phyloP scores from a whole-genome alignment of 2,113 vertebrate genomes.

The Ptilonorhynchus violaceus region DNA sequence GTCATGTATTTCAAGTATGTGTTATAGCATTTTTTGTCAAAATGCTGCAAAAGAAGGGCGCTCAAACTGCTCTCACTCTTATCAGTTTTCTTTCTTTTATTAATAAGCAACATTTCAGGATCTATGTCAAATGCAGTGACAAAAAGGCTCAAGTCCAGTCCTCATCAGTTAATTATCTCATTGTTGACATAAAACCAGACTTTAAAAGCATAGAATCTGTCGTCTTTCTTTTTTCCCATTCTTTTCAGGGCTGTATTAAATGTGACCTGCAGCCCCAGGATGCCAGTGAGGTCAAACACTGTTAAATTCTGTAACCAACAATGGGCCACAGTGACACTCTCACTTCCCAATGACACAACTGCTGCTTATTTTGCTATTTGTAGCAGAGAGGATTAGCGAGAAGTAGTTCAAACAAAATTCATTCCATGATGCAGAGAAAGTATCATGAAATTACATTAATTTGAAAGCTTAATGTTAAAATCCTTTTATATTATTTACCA shows the following conservation, averaged over 20 bases:
- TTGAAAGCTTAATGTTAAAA: background rate
- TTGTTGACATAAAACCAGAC: background rate
- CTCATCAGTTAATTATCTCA: background rate
- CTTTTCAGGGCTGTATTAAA: background rate
- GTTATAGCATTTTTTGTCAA: background rate
- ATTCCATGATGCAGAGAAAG: background rate
- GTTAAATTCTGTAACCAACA: background rate
- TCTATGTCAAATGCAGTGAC: background rate
- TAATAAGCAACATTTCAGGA: background rate
- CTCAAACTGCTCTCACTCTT: background rate
- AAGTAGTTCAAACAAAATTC: background rate
- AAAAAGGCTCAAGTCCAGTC: background rate
- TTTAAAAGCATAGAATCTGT: background rate
- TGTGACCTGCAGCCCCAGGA: background rate
- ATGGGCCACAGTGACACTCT: background rate
- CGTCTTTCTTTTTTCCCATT: accelerated
- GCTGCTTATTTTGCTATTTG: background rate
- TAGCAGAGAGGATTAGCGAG: background rate
- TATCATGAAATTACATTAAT: background rate
- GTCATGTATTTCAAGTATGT: background rate
- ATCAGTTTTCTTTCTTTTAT: background rate
- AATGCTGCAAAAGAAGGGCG: background rate
- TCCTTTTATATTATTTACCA: background rate
- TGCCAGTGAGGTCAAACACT: background rate
- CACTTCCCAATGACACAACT: background rate